These are phyloP conservation scores for Drosophila atroscutellata DNA, from an alignment of 2,888 invertebrate genomes.

Conservation along the genomic window DNA sequence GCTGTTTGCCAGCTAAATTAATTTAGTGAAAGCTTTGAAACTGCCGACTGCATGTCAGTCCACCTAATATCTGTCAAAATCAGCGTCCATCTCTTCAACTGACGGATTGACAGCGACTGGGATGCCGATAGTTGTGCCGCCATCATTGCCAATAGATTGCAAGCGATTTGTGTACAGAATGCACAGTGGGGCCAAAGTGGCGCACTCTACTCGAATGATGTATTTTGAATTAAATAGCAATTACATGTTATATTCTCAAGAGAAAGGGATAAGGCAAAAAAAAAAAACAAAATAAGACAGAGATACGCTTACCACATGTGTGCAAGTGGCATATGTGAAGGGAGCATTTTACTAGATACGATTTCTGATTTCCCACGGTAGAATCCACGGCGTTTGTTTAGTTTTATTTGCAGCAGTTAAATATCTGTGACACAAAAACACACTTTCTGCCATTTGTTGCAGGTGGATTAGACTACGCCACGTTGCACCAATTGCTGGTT, in stretches of 20 bases:
- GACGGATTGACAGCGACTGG: slow-evolving; percentile 17
- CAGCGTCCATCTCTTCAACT: slow-evolving; percentile 40
- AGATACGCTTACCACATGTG: neutral
- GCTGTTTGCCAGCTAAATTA: slow-evolving; percentile 76
- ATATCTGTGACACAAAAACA: slow-evolving; percentile 68
- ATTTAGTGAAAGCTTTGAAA: slow-evolving; percentile 74
- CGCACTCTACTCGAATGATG: neutral
- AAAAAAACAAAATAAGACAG: neutral
- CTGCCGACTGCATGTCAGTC: slow-evolving; percentile 45
- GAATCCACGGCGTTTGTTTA: slow-evolving; percentile 12
- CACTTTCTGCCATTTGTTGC: slow-evolving; percentile 62
- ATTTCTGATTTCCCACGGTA: slow-evolving; percentile 51
- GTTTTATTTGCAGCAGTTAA: slow-evolving; percentile 26
- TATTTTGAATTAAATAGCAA: neutral
- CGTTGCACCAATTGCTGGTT: slow-evolving; percentile 33
- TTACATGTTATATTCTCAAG: neutral
- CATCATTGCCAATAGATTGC: slow-evolving; percentile 18
- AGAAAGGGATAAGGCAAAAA: neutral
- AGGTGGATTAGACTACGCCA: slow-evolving; percentile 47
- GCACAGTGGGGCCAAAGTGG: slow-evolving; percentile 32
- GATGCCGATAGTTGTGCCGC: slow-evolving; percentile 25
- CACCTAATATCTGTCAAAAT: slow-evolving; percentile 41
- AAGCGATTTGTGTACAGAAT: slow-evolving; percentile 22
- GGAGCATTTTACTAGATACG: slow-evolving; percentile 7
- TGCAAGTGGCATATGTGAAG: neutral